Conservation (phyloP, 1,140 invertebrate species). For the Zaprionus nigranus region DNA sequence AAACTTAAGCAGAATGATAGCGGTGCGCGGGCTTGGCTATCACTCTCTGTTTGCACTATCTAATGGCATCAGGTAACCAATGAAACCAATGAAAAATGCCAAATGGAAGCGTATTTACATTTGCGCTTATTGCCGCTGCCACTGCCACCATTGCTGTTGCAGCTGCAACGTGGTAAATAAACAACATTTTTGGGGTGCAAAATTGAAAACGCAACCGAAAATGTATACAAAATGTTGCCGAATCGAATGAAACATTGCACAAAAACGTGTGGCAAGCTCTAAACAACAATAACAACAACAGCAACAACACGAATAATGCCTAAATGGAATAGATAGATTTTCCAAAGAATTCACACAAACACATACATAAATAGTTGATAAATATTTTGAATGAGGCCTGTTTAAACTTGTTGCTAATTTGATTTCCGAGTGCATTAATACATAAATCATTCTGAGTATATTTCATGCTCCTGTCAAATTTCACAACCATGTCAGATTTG, state of each 20-base stretch:
- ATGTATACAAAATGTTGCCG: slow-evolving; percentile 51
- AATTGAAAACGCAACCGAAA: slow-evolving; percentile 55
- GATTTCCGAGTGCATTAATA: background rate
- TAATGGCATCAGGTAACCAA: slow-evolving; percentile 59
- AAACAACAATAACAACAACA: slow-evolving; percentile 20
- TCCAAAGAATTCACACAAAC: background rate
- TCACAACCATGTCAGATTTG: background rate
- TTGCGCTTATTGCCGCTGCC: slow-evolving; percentile 49
- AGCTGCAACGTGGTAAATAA: slow-evolving; percentile 40
- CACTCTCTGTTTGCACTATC: slow-evolving; percentile 63
- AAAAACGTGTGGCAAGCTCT: slow-evolving; percentile 25
- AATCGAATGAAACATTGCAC: slow-evolving; percentile 42
- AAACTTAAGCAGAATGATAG: slow-evolving; percentile 57
- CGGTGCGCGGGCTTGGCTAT: slow-evolving; percentile 42
- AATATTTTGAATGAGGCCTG: background rate
- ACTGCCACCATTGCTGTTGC: background rate
- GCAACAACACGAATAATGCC: background rate
- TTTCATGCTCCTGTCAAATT: background rate
- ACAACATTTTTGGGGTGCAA: slow-evolving; percentile 39
- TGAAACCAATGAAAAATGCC: slow-evolving; percentile 58
- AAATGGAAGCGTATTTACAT: slow-evolving; percentile 57
- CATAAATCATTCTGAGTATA: background rate
- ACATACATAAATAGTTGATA: background rate
- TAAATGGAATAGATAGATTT: background rate
- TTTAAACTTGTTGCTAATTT: slow-evolving; percentile 6